Evolutionary conservation across 2,797 vertebrate genomes (phyloP).

Genomic region (Alca torda): DNA sequence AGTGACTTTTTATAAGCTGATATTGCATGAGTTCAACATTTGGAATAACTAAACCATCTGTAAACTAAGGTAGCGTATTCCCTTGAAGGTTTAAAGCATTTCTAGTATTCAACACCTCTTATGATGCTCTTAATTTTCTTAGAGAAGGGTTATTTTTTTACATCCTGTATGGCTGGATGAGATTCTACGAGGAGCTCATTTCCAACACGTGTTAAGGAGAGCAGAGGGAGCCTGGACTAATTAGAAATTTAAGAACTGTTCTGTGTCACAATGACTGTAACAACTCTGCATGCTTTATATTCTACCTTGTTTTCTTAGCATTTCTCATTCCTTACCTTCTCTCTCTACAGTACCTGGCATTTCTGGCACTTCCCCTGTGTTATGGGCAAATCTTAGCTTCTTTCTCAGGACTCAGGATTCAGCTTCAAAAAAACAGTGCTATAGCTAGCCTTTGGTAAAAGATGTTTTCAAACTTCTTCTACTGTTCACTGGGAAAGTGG

Average conservation of each 20-base stretch:
- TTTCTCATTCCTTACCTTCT: neutral
- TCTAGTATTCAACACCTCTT: neutral
- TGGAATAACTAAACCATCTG: neutral
- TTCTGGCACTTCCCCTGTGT: neutral
- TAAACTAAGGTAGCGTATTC: neutral
- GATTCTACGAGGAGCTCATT: neutral
- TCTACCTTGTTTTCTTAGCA: neutral
- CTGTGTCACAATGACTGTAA: neutral
- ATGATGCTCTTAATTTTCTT: neutral
- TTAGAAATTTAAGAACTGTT: neutral
- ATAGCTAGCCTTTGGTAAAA: neutral
- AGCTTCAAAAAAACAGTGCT: neutral
- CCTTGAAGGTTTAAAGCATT: neutral
- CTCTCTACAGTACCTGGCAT: neutral
- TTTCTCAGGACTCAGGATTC: neutral
- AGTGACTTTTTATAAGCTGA: neutral
- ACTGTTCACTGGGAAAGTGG: slow-evolving; percentile 37
- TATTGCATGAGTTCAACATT: neutral
- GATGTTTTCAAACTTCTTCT: neutral
- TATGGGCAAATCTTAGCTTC: neutral
- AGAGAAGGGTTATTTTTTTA: neutral
- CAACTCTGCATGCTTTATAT: neutral
- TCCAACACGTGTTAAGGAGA: neutral
- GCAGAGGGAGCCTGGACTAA: neutral
- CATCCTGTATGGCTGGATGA: neutral